phyloP scores from a whole-genome alignment of 2,113 vertebrate species.

The Phrynosoma blainvillii region DNA sequence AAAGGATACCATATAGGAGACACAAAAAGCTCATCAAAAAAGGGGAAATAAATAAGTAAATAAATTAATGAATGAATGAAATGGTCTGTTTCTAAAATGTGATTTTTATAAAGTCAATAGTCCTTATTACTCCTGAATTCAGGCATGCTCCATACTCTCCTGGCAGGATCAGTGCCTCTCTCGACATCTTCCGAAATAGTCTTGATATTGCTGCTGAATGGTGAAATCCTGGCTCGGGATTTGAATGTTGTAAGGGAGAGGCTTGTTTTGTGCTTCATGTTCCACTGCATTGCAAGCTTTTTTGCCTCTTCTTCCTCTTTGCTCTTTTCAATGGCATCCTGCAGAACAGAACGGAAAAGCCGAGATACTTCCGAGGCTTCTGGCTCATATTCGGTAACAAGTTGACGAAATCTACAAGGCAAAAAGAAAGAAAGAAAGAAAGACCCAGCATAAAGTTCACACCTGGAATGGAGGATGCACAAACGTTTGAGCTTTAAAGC shows the following conservation, averaged over 20 bases:
- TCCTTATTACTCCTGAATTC: slow-evolving; percentile 86
- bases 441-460: slow-evolving; percentile 27
- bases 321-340: slow-evolving; percentile 85
- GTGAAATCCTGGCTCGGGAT: slow-evolving; percentile 89
- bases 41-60: slow-evolving; percentile 45
- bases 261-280: slow-evolving; percentile 84
- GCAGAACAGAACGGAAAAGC: slow-evolving; percentile 89
- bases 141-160: slow-evolving; percentile 92
- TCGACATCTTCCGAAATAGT: slow-evolving; percentile 96
- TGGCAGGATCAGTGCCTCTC: slow-evolving; percentile 72
- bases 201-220: slow-evolving; percentile 89
- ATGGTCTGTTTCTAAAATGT: slow-evolving; percentile 50
- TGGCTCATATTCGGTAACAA: slow-evolving; percentile 86
- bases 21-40: not conserved
- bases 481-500: not conserved
- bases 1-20: slow-evolving; percentile 30
- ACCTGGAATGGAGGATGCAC: not conserved
- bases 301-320: slow-evolving; percentile 89
- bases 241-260: slow-evolving; percentile 85
- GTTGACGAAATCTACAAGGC: slow-evolving; percentile 88
- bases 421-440: not conserved
- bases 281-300: slow-evolving; percentile 89
- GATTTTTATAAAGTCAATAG: slow-evolving; percentile 58
- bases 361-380: slow-evolving; percentile 87
- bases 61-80: slow-evolving; percentile 55